Percentiles rank a stretch among this genome's conserved stretches.
Conservation (phyloP, 92 coral and sea anemone genomes). For the Phenganax subtilis region DNA sequence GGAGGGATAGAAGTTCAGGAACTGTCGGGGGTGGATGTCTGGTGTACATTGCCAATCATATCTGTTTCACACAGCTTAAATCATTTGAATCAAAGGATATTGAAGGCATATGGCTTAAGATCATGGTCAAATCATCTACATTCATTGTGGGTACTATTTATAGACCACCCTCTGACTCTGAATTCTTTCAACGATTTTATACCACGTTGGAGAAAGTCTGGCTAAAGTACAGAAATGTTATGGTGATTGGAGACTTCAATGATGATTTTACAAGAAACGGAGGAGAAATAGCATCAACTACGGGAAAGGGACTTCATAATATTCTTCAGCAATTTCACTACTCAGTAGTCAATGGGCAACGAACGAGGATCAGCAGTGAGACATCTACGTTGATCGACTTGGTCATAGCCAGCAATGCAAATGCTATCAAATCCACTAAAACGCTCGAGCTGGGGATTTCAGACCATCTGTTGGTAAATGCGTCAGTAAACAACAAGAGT, state of each 20-base stretch:
- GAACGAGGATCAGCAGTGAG: background rate
- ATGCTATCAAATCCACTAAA: slow-evolving; percentile 15
- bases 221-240: slow-evolving; percentile 24
- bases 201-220: slow-evolving; percentile 36
- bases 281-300: background rate
- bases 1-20: slow-evolving; percentile 41
- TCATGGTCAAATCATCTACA: background rate
- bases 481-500: slow-evolving; percentile 11
- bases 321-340: background rate
- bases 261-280: background rate
- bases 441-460: slow-evolving; percentile 32
- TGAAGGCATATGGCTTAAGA: slow-evolving; percentile 44
- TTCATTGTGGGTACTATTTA: slow-evolving; percentile 34
- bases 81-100: slow-evolving; percentile 18
- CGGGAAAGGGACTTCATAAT: slow-evolving; percentile 4
- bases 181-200: slow-evolving; percentile 18
- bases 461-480: slow-evolving; percentile 43
- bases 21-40: slow-evolving; percentile 40
- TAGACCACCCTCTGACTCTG: slow-evolving; percentile 27
- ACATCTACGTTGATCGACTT: slow-evolving; percentile 6
- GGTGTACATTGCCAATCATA: slow-evolving; percentile 19
- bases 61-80: slow-evolving; percentile 30
- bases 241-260: background rate
- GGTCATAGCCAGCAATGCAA: slow-evolving; percentile 12
- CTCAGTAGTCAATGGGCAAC: background rate